Conservation (phyloP, 1,140 invertebrate species). For the Spodoptera litura region DNA sequence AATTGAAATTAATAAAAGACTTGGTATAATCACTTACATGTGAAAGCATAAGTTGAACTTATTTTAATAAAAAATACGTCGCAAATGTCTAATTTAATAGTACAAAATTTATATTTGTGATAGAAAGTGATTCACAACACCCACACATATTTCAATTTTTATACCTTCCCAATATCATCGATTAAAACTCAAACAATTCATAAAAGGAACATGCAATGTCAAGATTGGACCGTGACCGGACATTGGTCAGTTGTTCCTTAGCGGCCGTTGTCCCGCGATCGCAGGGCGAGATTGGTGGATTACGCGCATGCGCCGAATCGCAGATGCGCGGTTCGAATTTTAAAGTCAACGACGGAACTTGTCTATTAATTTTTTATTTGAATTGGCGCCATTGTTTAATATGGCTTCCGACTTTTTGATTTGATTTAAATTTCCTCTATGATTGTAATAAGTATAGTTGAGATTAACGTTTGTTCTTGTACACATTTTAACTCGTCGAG, state of each 20-base stretch:
- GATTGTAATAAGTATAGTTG: no score
- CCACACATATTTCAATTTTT: neutral
- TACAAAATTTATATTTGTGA: no score
- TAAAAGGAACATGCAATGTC: conserved; percentile 61
- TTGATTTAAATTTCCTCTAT: neutral
- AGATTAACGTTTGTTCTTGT: no score
- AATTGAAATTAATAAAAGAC: no score
- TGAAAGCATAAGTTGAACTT: no score
- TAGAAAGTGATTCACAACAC: neutral
- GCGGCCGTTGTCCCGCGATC: conserved; percentile 65
- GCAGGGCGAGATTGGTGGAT: conserved; percentile 65
- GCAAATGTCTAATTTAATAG: no score
- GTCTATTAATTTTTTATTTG: conserved; percentile 33
- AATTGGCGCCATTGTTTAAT: conserved; percentile 12
- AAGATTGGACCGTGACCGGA: conserved; percentile 65
- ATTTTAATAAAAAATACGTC: no score
- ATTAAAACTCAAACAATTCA: conserved; percentile 50
- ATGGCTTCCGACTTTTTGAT: neutral
- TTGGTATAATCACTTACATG: no score
- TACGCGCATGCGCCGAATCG: conserved; percentile 66
- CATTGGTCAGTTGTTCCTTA: conserved; percentile 55
- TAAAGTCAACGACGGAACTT: conserved; percentile 52
- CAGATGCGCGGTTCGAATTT: conserved; percentile 67
- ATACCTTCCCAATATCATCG: conserved; percentile 41
- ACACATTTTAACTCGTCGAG: no score